These are phyloP conservation scores for Homarus americanus DNA, from an alignment of 1,140 invertebrate species.

Conservation along the genomic window DNA sequence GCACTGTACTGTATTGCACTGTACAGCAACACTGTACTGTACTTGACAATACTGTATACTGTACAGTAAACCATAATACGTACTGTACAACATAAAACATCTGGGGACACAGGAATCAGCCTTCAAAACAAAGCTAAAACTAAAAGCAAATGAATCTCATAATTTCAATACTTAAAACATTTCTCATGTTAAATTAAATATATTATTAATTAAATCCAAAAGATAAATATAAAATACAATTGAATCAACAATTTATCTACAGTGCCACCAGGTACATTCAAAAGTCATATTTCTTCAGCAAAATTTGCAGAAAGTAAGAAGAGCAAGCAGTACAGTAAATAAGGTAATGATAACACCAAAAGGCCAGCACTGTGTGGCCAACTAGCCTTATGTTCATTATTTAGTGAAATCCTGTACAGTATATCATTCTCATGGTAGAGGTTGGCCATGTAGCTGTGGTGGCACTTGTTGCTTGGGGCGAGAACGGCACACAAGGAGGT, in stretches of 20 bases:
- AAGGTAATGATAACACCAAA: not conserved
- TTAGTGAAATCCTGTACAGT: not conserved
- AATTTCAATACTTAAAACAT: too few relatives aligned
- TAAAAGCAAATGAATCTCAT: too few relatives aligned
- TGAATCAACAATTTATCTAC: not conserved
- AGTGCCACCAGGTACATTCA: not conserved
- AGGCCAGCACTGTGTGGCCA: not conserved
- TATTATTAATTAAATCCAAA: not conserved
- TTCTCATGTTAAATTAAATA: too few relatives aligned
- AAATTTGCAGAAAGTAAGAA: not conserved
- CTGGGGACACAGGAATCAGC: too few relatives aligned
- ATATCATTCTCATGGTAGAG: not conserved
- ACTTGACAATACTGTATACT: too few relatives aligned
- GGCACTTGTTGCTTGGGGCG: conserved; percentile 13
- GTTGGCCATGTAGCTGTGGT: not conserved
- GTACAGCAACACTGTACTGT: too few relatives aligned
- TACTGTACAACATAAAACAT: too few relatives aligned
- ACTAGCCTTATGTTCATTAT: not conserved
- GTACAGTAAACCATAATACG: too few relatives aligned
- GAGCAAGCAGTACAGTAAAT: not conserved
- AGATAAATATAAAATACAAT: too few relatives aligned
- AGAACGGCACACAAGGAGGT: conserved; percentile 60
- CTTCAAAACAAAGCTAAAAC: too few relatives aligned
- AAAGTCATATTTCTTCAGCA: not conserved
- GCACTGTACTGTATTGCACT: too few relatives aligned